phyloP scores from a whole-genome alignment of 2,113 vertebrate genomes.

The Hippocampus mohnikei region DNA sequence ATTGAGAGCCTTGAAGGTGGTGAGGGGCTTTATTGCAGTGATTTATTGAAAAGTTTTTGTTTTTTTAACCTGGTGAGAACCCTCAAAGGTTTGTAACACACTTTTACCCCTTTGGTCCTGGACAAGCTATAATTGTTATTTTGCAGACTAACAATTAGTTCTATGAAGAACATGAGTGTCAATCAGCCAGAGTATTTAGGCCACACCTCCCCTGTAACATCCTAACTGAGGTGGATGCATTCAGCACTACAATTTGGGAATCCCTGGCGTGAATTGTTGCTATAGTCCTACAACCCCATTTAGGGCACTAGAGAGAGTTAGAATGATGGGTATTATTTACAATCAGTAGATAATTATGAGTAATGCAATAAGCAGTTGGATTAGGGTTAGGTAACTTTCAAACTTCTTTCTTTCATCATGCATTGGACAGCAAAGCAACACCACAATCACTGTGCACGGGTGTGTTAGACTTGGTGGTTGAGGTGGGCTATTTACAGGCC shows the following conservation, averaged over 20 bases:
- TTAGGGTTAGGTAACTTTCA: neutral
- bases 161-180: no score
- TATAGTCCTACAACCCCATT: neutral
- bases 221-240: neutral
- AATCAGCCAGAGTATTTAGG: no score
- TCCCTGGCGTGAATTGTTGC: neutral
- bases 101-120: no score
- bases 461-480: conserved; percentile 20
- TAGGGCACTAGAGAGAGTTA: neutral
- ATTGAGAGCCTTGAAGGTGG: neutral
- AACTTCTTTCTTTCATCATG: conserved; percentile 1
- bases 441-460: conserved; percentile 2
- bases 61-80: no score
- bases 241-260: neutral
- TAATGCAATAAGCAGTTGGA: neutral
- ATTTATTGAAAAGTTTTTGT: no score
- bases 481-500: conserved; percentile 33
- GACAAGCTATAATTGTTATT: no score
- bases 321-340: neutral
- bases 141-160: no score
- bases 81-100: no score
- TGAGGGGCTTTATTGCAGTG: neutral
- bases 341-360: neutral
- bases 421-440: neutral
- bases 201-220: neutral